These are phyloP conservation scores for Sepiola atlantica DNA, from an alignment of 2,888 invertebrate genomes.

Conservation along the genomic window DNA sequence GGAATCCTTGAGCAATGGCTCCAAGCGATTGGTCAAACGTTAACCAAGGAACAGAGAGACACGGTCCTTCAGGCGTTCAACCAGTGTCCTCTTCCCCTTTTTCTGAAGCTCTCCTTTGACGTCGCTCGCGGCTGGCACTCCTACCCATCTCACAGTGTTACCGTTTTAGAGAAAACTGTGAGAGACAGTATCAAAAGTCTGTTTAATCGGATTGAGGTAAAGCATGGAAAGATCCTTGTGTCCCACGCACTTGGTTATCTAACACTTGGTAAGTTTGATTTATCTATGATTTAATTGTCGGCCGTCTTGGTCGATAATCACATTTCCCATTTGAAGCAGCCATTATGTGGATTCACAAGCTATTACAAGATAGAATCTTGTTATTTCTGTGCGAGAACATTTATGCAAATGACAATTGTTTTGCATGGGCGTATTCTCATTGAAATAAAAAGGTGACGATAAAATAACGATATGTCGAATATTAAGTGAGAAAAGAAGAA, in stretches of 20 bases:
- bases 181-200: slow-evolving; percentile 60
- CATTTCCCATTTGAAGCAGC: too few relatives aligned
- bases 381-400: too few relatives aligned
- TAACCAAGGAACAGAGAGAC: slow-evolving; percentile 60
- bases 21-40: slow-evolving; percentile 54
- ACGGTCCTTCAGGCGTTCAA: slow-evolving; percentile 58
- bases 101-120: slow-evolving; percentile 68
- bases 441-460: too few relatives aligned
- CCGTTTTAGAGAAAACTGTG: slow-evolving; percentile 60
- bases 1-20: slow-evolving; percentile 67
- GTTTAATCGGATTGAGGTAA: slow-evolving; percentile 62
- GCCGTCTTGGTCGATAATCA: too few relatives aligned
- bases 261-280: slow-evolving; percentile 58
- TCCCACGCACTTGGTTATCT: slow-evolving; percentile 66
- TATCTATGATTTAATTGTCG: background rate
- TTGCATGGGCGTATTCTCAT: too few relatives aligned
- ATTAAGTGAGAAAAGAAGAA: too few relatives aligned
- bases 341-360: too few relatives aligned
- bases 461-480: too few relatives aligned
- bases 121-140: slow-evolving; percentile 68
- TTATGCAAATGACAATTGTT: too few relatives aligned
- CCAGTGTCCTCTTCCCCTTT: slow-evolving; percentile 65
- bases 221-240: slow-evolving; percentile 67
- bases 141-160: slow-evolving; percentile 56
- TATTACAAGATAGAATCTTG: too few relatives aligned